phyloP scores from a whole-genome alignment of 2,797 vertebrate genomes.

The Enteromius treurensis region DNA sequence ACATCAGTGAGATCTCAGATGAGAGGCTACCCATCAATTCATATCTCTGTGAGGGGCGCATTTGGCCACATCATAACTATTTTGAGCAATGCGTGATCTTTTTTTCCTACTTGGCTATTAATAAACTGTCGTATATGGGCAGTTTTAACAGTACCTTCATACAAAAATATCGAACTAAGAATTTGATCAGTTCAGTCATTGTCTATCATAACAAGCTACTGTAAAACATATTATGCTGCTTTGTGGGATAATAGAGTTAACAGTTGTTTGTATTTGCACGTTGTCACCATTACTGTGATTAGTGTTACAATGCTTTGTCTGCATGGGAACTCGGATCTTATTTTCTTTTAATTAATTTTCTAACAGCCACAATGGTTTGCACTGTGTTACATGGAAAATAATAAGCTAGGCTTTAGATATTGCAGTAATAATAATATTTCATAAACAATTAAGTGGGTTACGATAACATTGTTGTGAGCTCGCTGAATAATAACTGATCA shows the following conservation, averaged over 20 bases:
- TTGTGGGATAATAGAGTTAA: slow-evolving; percentile 3
- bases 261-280: background rate
- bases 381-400: background rate
- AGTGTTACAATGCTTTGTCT: background rate
- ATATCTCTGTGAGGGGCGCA: background rate
- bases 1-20: slow-evolving; percentile 29
- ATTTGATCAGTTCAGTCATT: background rate
- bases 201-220: background rate
- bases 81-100: slow-evolving; percentile 15
- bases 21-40: slow-evolving; percentile 24
- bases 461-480: background rate
- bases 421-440: background rate
- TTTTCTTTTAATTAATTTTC: slow-evolving; percentile 24
- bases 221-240: background rate
- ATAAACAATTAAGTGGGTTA: background rate
- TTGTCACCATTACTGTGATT: background rate
- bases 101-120: background rate
- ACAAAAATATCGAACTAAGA: background rate
- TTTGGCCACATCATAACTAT: background rate
- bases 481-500: background rate
- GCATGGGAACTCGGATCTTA: background rate
- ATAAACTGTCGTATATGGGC: background rate
- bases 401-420: background rate
- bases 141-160: background rate
- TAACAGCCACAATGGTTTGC: background rate